Evolutionary conservation across 2,888 invertebrate species (phyloP).

Genomic region (Aelia acuminata): DNA sequence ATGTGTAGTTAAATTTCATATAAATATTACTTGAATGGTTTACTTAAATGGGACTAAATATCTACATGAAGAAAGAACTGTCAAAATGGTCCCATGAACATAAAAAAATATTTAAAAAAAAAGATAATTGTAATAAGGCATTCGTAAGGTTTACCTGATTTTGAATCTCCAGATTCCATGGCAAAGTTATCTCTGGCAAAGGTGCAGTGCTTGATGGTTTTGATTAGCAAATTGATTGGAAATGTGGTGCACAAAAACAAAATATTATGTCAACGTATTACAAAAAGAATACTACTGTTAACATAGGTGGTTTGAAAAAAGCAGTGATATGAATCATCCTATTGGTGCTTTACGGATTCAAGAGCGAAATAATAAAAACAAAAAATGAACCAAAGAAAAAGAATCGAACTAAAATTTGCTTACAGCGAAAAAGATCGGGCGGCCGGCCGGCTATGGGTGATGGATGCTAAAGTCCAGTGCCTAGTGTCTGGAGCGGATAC

Average conservation of each 20-base stretch:
- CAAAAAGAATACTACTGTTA: not conserved
- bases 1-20: no score
- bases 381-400: not conserved
- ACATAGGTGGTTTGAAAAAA: not conserved
- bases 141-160: not conserved
- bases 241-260: not conserved
- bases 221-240: not conserved
- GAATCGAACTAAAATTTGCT: slow-evolving; percentile 9
- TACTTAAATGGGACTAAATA: not conserved
- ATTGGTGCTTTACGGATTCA: not conserved
- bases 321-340: not conserved
- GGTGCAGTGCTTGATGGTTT: slow-evolving; percentile 11
- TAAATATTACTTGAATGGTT: not conserved
- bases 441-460: not conserved
- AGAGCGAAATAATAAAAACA: not conserved
- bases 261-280: not conserved
- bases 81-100: not conserved
- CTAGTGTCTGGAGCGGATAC: not conserved
- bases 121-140: not conserved
- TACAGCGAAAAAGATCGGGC: not conserved
- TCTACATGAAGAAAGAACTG: not conserved
- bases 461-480: not conserved
- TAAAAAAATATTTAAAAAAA: not conserved
- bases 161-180: not conserved
- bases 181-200: not conserved